Base-by-base conservation (phyloP, 1,140 invertebrate species). In the Drosophila prosaltans region DNA sequence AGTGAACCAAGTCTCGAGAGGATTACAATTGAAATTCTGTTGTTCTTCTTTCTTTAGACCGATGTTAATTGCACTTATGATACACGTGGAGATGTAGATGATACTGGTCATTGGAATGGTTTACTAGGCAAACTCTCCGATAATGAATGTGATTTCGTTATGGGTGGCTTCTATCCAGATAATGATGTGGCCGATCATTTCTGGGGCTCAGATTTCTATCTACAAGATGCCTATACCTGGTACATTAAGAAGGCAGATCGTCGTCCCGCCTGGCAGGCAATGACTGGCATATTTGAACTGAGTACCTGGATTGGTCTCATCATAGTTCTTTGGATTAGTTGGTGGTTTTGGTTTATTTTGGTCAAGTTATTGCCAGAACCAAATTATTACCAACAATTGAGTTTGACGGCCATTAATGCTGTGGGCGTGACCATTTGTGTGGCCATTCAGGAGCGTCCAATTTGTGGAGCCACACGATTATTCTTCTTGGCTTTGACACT, bases 111-210 rank as follows among this genome's bases (percentile, higher is more conserved):
- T 3, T 94, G 94, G 94, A 88, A 90, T 30, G 93, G 93, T 0
- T 83, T 93, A n/a, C 78, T 94, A 40, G 91, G 86, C 1, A 72
- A 91, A 9, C 48, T 94, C 0, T 64, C 73, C 9, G 70, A 82
- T 0, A 92, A 92, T 60, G 89, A 92, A 65, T 93, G 93, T 2
- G 91, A 94, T 26, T 91, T 94, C 2, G 74, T 93, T 4, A 69
- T 94, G 9, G 94, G 94, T 2, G 94, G 93, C 36, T 93, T 93
- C 66, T 94, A 93, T 85, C 93, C 94, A 21, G 93, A 94, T 78
- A 93, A 93, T 68, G 93, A 93, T 69, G 92, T 94, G 3, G 92
- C 93, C 21, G 92, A 93, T 55, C 91, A 93, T 72, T 94, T 94
- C 73, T 93, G 93, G 68, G 91, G 90, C 8, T 93, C 92, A n/a